These are phyloP conservation scores for Pelagia noctiluca DNA, from an alignment of 30 jellyfish, hydroid and myxozoan genomes.

Conservation along the genomic window DNA sequence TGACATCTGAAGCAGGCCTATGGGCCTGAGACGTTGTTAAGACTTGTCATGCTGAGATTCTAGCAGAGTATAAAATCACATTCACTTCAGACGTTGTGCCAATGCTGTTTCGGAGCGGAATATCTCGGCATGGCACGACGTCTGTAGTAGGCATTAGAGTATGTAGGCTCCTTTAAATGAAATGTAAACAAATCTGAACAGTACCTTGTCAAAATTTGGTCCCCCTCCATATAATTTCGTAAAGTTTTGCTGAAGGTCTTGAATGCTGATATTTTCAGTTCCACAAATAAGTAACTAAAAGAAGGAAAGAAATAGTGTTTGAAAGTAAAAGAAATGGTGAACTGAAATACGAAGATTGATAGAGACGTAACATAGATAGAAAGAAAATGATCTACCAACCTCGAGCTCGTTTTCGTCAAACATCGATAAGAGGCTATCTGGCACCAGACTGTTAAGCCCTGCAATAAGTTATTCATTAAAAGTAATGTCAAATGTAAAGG, in stretches of 20 bases:
- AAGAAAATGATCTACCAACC: slow-evolving; percentile 52
- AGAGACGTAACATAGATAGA: not conserved
- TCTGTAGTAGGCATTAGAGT: too few species aligned
- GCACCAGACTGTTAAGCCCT: slow-evolving; percentile 81
- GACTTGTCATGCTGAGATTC: too few species aligned
- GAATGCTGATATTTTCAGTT: slow-evolving; percentile 71
- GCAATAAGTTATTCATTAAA: slow-evolving; percentile 5
- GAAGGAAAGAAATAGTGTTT: not conserved
- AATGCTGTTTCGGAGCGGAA: too few species aligned
- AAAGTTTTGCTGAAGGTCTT: slow-evolving; percentile 77
- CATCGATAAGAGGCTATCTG: slow-evolving; percentile 89
- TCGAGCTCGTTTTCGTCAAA: slow-evolving; percentile 97
- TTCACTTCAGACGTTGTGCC: too few species aligned
- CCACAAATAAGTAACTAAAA: slow-evolving; percentile 95
- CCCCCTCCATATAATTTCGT: slow-evolving; percentile 62
- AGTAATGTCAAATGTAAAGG: not conserved
- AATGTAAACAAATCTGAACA: not conserved
- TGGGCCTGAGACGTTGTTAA: too few species aligned
- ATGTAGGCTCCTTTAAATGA: not conserved
- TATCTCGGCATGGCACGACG: too few species aligned
- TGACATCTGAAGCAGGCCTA: too few species aligned
- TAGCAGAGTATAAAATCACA: too few species aligned
- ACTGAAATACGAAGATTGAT: not conserved
- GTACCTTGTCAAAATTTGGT: slow-evolving; percentile 49
- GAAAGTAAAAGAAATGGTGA: not conserved